A percentile compares a stretch with the other conserved stretches of the same genome.
phyloP scores from a whole-genome alignment of 2,113 vertebrate genomes.

The Caretta caretta region DNA sequence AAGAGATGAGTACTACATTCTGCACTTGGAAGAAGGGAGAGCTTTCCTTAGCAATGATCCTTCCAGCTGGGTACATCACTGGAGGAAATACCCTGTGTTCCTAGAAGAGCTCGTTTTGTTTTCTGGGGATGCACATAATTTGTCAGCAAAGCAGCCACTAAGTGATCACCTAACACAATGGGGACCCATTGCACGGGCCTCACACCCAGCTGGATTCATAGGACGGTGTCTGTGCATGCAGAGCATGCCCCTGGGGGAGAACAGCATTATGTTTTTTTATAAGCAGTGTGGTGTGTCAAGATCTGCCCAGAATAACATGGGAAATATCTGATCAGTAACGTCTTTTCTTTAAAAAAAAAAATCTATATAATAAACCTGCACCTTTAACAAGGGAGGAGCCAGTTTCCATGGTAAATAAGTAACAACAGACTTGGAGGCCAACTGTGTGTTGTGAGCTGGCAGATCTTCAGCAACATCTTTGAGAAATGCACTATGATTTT shows the following conservation, averaged over 20 bases:
- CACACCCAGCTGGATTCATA: background rate
- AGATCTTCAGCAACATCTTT: constrained; percentile 8
- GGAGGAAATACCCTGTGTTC: background rate
- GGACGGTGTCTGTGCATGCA: background rate
- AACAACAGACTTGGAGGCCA: background rate
- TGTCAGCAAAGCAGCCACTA: background rate
- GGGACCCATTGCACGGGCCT: background rate
- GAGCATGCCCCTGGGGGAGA: rapidly evolving
- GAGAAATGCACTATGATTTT: background rate
- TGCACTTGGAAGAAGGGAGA: background rate
- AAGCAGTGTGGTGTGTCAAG: rapidly evolving
- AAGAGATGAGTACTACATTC: background rate
- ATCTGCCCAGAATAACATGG: background rate
- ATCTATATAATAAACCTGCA: background rate
- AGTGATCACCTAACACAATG: background rate
- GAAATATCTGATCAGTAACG: background rate
- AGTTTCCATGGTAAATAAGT: constrained; percentile 50
- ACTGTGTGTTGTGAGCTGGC: background rate
- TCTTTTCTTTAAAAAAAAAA: background rate
- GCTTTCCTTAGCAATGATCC: background rate
- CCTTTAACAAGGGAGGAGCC: constrained; percentile 45
- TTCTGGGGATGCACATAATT: background rate
- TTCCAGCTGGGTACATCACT: background rate
- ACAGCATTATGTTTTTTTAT: background rate
- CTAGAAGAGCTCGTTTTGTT: background rate